Evolutionary conservation across 1,140 invertebrate genomes (phyloP).

Genomic region (Hormaphis cornu): DNA sequence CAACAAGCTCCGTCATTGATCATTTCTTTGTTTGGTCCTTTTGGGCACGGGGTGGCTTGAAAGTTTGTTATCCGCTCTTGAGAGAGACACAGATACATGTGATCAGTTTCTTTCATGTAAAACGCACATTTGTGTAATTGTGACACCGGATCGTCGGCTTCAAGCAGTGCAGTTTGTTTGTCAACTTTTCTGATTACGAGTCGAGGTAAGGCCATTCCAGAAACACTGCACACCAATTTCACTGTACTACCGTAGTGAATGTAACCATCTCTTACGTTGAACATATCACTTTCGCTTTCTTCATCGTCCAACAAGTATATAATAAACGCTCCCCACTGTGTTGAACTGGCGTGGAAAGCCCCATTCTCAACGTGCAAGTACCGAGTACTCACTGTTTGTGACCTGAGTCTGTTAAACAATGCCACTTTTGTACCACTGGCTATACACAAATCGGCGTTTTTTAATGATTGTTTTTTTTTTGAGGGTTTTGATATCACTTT

Average conservation of each 20-base stretch:
- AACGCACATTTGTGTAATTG: slow-evolving; percentile 99
- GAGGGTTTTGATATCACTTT: slow-evolving; percentile 99
- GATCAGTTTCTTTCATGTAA: slow-evolving; percentile 98
- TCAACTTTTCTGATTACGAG: slow-evolving; percentile 98
- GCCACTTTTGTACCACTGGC: slow-evolving; percentile 98
- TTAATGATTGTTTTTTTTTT: slow-evolving; percentile 99
- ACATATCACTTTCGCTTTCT: slow-evolving; percentile 95
- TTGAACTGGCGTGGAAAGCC: slow-evolving; percentile 97
- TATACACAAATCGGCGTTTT: slow-evolving; percentile 99
- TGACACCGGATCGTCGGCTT: slow-evolving; percentile 97
- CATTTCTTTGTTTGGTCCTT: slow-evolving; percentile 97
- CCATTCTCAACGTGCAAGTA: slow-evolving; percentile 98
- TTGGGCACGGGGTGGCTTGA: slow-evolving; percentile 93
- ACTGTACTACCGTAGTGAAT: slow-evolving; percentile 99
- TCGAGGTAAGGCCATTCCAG: slow-evolving; percentile 94
- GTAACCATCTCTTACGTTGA: slow-evolving; percentile 93
- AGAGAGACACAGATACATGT: slow-evolving; percentile 96
- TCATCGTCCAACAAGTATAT: slow-evolving; percentile 96
- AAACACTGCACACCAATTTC: slow-evolving; percentile 95
- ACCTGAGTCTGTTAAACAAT: slow-evolving; percentile 94
- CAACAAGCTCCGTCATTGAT: slow-evolving; percentile 99
- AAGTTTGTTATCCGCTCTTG: slow-evolving; percentile 99
- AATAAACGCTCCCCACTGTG: slow-evolving; percentile 99
- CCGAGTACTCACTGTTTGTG: slow-evolving; percentile 96
- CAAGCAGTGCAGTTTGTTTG: slow-evolving; percentile 94